These are phyloP conservation scores for Danio tinwini DNA, from an alignment of 2,797 vertebrate species.

Conservation along the genomic window DNA sequence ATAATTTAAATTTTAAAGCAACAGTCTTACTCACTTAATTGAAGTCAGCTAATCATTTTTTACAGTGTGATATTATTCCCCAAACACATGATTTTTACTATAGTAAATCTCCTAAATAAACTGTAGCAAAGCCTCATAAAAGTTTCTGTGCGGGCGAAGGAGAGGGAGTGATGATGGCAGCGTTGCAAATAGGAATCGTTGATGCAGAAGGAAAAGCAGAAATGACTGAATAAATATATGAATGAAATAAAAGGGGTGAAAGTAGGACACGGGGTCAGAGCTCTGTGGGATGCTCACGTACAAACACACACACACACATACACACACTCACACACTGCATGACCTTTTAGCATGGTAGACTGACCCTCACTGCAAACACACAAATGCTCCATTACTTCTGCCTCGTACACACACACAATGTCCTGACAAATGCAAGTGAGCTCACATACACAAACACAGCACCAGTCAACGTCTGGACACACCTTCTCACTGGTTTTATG, in stretches of 20 bases:
- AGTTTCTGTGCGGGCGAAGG: not conserved
- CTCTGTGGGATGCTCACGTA: slow-evolving; percentile 28
- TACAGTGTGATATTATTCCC: too few species aligned
- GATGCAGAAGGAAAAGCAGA: slow-evolving; percentile 7
- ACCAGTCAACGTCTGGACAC: slow-evolving; percentile 7
- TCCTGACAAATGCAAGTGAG: slow-evolving; percentile 6
- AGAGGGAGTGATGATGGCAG: not conserved
- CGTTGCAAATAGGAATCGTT: slow-evolving; percentile 7
- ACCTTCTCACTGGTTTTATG: not conserved
- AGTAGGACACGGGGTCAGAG: slow-evolving; percentile 45
- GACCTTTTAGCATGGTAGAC: slow-evolving; percentile 34
- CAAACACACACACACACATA: slow-evolving; percentile 24
- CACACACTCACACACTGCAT: not conserved
- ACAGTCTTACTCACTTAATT: too few species aligned
- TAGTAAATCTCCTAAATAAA: not conserved
- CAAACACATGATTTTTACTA: not conserved
- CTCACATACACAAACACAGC: not conserved
- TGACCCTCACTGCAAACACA: slow-evolving; percentile 12
- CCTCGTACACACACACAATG: slow-evolving; percentile 22
- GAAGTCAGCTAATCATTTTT: too few species aligned
- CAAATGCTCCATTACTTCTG: slow-evolving; percentile 40
- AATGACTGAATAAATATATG: slow-evolving; percentile 24
- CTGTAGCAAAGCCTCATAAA: not conserved
- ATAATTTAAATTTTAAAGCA: too few species aligned
- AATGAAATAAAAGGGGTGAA: slow-evolving; percentile 36